These are phyloP conservation scores for Rhinatrema bivittatum DNA, from an alignment of 2,797 vertebrate genomes.

Conservation along the genomic window DNA sequence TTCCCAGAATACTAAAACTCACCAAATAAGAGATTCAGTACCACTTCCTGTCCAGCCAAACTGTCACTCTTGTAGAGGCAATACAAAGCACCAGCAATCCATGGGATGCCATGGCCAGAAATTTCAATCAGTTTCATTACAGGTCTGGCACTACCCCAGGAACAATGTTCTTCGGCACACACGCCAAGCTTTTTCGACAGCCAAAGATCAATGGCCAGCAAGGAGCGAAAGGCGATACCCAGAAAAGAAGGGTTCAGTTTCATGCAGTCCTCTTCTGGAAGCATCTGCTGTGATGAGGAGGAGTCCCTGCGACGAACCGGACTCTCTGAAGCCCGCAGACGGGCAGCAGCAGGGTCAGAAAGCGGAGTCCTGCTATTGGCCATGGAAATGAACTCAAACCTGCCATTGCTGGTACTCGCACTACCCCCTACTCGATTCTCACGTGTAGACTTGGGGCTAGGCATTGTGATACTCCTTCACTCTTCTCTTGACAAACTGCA, in stretches of 20 bases:
- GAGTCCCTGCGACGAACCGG: conserved; percentile 74
- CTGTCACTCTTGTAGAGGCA: conserved; percentile 83
- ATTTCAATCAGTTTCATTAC: conserved; percentile 91
- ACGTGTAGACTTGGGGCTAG: conserved; percentile 3
- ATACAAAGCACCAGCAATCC: conserved; percentile 79
- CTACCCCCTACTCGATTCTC: conserved; percentile 33
- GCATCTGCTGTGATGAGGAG: conserved; percentile 49
- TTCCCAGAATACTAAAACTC: too few species aligned
- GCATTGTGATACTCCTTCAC: too few species aligned
- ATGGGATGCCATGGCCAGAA: conserved; percentile 88
- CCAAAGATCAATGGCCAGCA: conserved; percentile 91
- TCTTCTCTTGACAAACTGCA: too few species aligned
- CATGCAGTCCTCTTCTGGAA: conserved; percentile 79
- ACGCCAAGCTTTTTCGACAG: conserved; percentile 88
- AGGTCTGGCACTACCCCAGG: conserved; percentile 83
- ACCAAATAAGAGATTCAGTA: conserved; percentile 90
- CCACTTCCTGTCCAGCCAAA: conserved; percentile 79
- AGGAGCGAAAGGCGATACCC: conserved; percentile 78
- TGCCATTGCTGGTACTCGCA: conserved; percentile 39
- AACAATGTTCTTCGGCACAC: conserved; percentile 81
- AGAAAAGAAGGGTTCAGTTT: conserved; percentile 83
- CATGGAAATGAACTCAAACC: conserved; percentile 73
- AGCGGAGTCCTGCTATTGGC: conserved; percentile 51
- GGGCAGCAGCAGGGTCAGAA: conserved; percentile 54
- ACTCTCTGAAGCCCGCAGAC: conserved; percentile 75